These are phyloP conservation scores for Marronus borbonicus DNA, from an alignment of 2,888 invertebrate genomes.

Conservation along the genomic window DNA sequence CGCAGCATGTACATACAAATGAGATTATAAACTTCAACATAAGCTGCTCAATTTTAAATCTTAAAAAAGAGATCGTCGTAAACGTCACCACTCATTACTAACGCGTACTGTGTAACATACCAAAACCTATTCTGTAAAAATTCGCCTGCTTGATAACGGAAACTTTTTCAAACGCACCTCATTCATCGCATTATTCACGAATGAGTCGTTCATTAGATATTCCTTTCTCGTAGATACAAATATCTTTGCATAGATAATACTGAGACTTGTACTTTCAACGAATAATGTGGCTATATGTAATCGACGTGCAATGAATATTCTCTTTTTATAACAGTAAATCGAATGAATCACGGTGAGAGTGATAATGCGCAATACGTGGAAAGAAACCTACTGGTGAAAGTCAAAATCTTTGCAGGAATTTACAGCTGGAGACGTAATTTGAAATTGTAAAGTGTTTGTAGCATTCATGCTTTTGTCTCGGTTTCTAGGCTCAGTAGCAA, in stretches of 20 bases:
- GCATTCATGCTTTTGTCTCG: too few relatives aligned
- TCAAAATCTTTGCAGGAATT: too few relatives aligned
- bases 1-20: too few relatives aligned
- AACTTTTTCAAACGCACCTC: constrained; percentile 16
- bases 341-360: constrained; percentile 1
- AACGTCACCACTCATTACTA: too few relatives aligned
- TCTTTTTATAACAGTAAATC: constrained; percentile 27
- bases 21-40: too few relatives aligned
- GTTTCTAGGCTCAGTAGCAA: too few relatives aligned
- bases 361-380: background rate
- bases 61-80: background rate
- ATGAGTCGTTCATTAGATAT: constrained; percentile 36
- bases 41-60: too few relatives aligned
- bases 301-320: constrained; percentile 19
- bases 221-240: constrained; percentile 22
- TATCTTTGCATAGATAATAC: constrained; percentile 14
- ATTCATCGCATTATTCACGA: constrained; percentile 25
- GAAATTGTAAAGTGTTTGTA: too few relatives aligned
- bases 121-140: too few relatives aligned
- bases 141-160: background rate
- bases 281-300: background rate
- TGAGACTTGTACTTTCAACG: constrained; percentile 12
- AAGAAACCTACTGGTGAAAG: too few relatives aligned
- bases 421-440: too few relatives aligned
- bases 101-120: too few relatives aligned